Percentiles rank a stretch among this genome's conserved stretches.
Conservation (phyloP, 2,797 vertebrate genomes). For the Sphenopsis melanotis region DNA sequence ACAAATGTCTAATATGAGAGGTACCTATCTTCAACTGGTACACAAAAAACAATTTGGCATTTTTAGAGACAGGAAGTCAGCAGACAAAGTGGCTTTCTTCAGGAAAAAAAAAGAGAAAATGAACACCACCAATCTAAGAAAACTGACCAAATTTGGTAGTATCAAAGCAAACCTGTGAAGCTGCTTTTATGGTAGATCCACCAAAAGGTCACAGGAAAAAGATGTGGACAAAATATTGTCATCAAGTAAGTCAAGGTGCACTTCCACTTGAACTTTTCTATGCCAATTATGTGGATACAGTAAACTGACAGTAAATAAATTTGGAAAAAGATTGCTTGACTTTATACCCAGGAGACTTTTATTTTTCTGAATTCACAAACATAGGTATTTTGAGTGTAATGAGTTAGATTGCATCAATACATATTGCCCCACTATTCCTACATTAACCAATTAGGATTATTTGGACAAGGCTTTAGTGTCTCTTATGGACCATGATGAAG, state of each 20-base stretch:
- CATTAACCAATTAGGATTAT: neutral
- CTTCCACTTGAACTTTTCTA: neutral
- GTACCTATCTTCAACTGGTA: neutral
- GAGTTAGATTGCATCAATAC: neutral
- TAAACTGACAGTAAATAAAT: neutral
- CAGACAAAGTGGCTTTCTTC: neutral
- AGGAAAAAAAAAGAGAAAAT: neutral
- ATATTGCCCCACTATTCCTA: neutral
- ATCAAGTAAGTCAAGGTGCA: accelerated
- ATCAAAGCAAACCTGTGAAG: neutral
- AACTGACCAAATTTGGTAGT: neutral
- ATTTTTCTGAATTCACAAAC: neutral
- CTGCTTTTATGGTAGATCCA: neutral
- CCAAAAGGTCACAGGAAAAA: neutral
- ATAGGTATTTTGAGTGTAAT: neutral
- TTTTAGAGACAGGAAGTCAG: neutral
- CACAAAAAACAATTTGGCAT: neutral
- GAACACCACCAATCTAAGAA: neutral
- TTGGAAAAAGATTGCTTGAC: neutral
- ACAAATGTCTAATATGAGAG: neutral
- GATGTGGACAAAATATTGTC: neutral
- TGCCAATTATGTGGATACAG: neutral
- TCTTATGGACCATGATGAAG: neutral
- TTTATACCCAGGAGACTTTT: neutral
- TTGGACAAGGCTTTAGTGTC: neutral